Percentiles rank a stretch among this genome's conserved stretches.
phyloP scores from a whole-genome alignment of 2,888 invertebrate genomes.

The Philopedon plagiatum region DNA sequence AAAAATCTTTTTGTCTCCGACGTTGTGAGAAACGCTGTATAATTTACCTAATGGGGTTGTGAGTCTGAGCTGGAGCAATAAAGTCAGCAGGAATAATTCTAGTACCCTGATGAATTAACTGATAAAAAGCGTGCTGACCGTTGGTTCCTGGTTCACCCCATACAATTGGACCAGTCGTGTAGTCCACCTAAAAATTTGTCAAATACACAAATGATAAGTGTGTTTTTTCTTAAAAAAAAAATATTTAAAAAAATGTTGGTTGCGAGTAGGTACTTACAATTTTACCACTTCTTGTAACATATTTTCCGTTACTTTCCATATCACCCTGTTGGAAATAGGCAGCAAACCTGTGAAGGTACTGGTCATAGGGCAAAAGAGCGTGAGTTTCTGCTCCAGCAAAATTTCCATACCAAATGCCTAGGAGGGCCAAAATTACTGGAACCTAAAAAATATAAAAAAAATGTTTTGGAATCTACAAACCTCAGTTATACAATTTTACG shows the following conservation, averaged over 20 bases:
- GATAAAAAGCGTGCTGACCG: constrained; percentile 99
- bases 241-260: neutral
- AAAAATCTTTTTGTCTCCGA: too few relatives aligned
- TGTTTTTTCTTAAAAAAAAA: neutral
- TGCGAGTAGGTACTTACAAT: constrained; percentile 66
- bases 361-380: constrained; percentile 97
- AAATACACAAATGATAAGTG: neutral
- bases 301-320: constrained; percentile 99
- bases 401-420: constrained; percentile 96
- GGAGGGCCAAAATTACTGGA: constrained; percentile 91
- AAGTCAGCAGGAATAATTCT: constrained; percentile 97
- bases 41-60: constrained; percentile 80
- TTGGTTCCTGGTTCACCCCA: constrained; percentile 99
- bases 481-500: too few relatives aligned
- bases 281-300: constrained; percentile 81
- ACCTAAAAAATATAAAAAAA: constrained; percentile 82
- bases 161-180: constrained; percentile 84
- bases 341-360: constrained; percentile 98
- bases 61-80: constrained; percentile 92
- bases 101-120: constrained; percentile 93
- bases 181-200: constrained; percentile 68
- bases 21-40: too few relatives aligned
- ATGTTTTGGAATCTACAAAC: too few relatives aligned
- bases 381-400: constrained; percentile 97
- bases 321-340: constrained; percentile 99